Conservation (phyloP, 2,888 invertebrate species). For the Oligia strigilis region DNA sequence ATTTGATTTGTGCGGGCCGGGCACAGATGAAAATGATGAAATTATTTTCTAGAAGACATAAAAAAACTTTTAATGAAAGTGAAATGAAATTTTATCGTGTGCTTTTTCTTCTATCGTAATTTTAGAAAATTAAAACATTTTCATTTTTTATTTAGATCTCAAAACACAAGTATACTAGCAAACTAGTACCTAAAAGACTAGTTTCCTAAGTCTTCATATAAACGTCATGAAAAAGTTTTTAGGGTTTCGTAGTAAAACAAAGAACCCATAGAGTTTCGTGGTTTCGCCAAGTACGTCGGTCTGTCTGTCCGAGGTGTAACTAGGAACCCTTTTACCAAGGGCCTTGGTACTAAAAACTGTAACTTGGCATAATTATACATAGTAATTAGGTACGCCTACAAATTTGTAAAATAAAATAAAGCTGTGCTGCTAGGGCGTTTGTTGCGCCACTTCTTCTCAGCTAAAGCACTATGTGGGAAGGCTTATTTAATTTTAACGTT, state of each 20-base stretch:
- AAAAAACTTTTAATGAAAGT: not conserved
- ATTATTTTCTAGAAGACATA: too few relatives aligned
- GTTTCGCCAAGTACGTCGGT: not conserved
- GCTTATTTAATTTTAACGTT: not conserved
- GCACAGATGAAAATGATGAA: conserved; percentile 3
- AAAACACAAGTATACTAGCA: not conserved
- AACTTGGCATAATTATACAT: not conserved
- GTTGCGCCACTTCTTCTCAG: not conserved
- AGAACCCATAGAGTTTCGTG: not conserved
- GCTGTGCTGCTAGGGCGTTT: not conserved
- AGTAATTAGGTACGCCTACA: not conserved
- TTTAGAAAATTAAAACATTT: not conserved
- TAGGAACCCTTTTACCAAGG: too few relatives aligned
- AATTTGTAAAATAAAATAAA: not conserved
- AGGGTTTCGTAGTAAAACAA: not conserved
- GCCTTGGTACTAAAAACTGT: too few relatives aligned
- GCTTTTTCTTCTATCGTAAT: not conserved
- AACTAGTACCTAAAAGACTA: conserved; percentile 3
- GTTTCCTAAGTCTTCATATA: not conserved
- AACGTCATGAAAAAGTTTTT: not conserved
- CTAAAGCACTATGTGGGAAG: not conserved
- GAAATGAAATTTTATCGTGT: not conserved
- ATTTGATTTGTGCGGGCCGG: not conserved
- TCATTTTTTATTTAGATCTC: not conserved
- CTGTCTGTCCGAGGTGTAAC: not conserved